Evolutionary conservation across 2,888 invertebrate genomes (phyloP).

Genomic region (Hyposoter dolosus): DNA sequence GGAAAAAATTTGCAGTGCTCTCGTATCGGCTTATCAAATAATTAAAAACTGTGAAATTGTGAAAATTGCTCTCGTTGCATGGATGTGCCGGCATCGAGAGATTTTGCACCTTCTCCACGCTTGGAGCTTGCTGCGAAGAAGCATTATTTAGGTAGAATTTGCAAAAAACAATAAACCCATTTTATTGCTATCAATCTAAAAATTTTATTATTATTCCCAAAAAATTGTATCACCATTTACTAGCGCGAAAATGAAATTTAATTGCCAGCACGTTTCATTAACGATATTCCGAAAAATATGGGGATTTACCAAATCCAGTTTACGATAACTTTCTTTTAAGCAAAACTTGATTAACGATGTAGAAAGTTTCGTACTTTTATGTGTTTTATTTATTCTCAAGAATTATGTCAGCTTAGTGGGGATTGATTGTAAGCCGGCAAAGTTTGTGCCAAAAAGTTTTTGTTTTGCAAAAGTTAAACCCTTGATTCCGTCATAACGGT

Average conservation of each 20-base stretch:
- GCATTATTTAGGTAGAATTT: constrained; percentile 59
- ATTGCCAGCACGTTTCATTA: neutral
- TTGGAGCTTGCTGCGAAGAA: constrained; percentile 54
- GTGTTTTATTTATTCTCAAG: neutral
- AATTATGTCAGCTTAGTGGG: neutral
- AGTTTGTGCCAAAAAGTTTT: neutral
- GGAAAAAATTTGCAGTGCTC: neutral
- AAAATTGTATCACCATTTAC: neutral
- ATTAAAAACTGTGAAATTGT: neutral
- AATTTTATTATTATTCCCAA: neutral
- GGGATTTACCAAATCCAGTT: neutral
- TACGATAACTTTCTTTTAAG: neutral
- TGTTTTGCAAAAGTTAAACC: neutral
- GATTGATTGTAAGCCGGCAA: constrained; percentile 10
- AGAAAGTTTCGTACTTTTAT: neutral
- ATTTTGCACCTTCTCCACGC: constrained; percentile 38
- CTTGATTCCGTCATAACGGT: neutral
- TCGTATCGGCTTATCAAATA: neutral
- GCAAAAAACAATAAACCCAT: neutral
- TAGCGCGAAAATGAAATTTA: neutral
- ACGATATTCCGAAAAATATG: neutral
- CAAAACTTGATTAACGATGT: neutral
- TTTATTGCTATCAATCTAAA: neutral
- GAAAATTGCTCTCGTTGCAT: constrained; percentile 51
- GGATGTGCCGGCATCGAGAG: constrained; percentile 57